Evolutionary conservation across 1,140 invertebrate genomes (phyloP).

Genomic region (Physella acuta): DNA sequence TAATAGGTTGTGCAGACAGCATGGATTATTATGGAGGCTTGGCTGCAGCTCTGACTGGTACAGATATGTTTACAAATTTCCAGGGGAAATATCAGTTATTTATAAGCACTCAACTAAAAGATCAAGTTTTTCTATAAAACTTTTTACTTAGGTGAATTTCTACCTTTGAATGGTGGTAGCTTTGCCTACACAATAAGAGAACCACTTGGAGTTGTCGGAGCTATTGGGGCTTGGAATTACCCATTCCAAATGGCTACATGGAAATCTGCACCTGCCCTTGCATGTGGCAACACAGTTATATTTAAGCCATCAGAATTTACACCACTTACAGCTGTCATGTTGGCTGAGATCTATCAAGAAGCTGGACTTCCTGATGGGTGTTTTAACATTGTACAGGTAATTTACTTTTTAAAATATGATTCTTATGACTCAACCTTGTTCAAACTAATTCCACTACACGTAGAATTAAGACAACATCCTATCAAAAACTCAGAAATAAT

Average conservation of each 20-base stretch:
- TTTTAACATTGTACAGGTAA: slow-evolving; percentile 66
- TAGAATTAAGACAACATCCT: too few relatives aligned
- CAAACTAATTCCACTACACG: too few relatives aligned
- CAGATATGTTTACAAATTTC: too few relatives aligned
- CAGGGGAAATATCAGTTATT: too few relatives aligned
- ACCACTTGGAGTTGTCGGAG: slow-evolving; percentile 65
- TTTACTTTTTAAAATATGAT: too few relatives aligned
- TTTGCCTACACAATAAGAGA: slow-evolving; percentile 62
- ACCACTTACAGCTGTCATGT: slow-evolving; percentile 63
- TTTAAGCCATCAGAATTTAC: slow-evolving; percentile 66
- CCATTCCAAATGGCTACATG: slow-evolving; percentile 65
- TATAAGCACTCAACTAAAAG: too few relatives aligned
- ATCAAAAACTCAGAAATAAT: too few relatives aligned
- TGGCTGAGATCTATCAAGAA: slow-evolving; percentile 64
- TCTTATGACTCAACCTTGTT: too few relatives aligned
- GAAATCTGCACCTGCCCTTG: slow-evolving; percentile 64
- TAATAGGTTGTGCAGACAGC: slow-evolving; percentile 61
- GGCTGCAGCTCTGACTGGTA: slow-evolving; percentile 51
- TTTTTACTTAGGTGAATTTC: slow-evolving; percentile 51
- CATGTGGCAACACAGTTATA: slow-evolving; percentile 65
- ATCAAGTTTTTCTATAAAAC: too few relatives aligned
- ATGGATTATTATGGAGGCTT: slow-evolving; percentile 62
- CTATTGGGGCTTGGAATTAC: slow-evolving; percentile 68
- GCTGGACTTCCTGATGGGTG: slow-evolving; percentile 64
- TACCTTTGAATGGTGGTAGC: slow-evolving; percentile 50